Evolutionary conservation across 30 jellyfish, hydroid and myxozoan genomes (phyloP).

Genomic region (Aurelia coerulea): DNA sequence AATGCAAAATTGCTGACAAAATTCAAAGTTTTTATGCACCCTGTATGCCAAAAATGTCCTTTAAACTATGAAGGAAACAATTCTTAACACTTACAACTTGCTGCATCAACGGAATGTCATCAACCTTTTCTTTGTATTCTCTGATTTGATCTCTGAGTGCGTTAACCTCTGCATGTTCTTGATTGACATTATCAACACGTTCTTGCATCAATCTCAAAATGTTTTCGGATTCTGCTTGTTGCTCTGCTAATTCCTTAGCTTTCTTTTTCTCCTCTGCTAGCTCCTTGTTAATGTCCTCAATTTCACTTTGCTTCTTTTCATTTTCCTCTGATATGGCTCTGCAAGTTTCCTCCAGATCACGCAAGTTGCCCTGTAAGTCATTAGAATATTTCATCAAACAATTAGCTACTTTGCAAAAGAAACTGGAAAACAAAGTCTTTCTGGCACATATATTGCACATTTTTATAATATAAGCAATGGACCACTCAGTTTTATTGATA

Average conservation of each 20-base stretch:
- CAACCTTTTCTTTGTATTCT: slow-evolving; percentile 12
- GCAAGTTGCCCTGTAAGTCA: neutral
- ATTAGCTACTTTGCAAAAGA: neutral
- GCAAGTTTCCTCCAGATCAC: slow-evolving; percentile 30
- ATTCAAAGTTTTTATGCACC: too few relatives aligned
- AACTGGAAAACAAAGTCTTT: too few relatives aligned
- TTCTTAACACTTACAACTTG: slow-evolving; percentile 14
- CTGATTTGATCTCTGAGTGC: slow-evolving; percentile 6
- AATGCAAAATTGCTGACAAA: too few relatives aligned
- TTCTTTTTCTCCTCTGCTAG: neutral
- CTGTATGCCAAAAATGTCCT: too few relatives aligned
- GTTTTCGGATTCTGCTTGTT: slow-evolving; percentile 30
- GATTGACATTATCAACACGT: slow-evolving; percentile 47
- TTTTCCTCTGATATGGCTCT: neutral
- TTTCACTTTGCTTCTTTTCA: neutral
- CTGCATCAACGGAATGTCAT: slow-evolving; percentile 52
- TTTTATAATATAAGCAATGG: too few relatives aligned
- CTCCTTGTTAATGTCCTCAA: neutral
- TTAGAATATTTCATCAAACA: neutral
- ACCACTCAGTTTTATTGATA: too few relatives aligned
- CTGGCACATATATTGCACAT: too few relatives aligned
- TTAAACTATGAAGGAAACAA: too few relatives aligned
- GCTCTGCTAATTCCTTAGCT: slow-evolving; percentile 4
- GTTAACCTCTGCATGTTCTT: slow-evolving; percentile 14
- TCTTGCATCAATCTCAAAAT: slow-evolving; percentile 56